Conservation (phyloP, 2,888 invertebrate species). For the Cremastinae sp. region DNA sequence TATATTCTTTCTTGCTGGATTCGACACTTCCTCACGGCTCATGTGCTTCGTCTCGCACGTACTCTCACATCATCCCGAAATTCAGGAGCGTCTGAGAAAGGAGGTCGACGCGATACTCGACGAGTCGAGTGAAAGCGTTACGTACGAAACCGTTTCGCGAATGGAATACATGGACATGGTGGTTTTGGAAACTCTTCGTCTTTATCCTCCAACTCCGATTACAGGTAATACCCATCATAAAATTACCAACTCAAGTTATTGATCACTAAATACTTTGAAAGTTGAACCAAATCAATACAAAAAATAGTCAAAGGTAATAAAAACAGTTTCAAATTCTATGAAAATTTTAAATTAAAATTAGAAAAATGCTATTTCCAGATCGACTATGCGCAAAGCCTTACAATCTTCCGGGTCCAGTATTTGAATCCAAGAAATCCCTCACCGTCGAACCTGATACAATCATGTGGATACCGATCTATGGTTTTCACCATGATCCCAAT, state of each 20-base stretch:
- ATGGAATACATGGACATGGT: slow-evolving; percentile 69
- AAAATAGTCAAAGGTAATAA: too few relatives aligned
- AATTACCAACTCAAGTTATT: too few relatives aligned
- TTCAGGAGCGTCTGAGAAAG: slow-evolving; percentile 78
- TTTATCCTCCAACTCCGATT: slow-evolving; percentile 80
- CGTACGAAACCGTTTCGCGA: slow-evolving; percentile 59
- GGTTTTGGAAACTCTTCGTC: slow-evolving; percentile 80
- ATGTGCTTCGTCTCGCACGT: slow-evolving; percentile 64
- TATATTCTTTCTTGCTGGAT: slow-evolving; percentile 68
- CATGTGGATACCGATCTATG: slow-evolving; percentile 62
- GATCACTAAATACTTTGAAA: too few relatives aligned
- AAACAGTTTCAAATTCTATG: too few relatives aligned
- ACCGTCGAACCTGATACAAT: slow-evolving; percentile 53
- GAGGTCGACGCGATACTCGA: slow-evolving; percentile 67
- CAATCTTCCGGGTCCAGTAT: slow-evolving; percentile 74
- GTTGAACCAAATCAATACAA: too few relatives aligned
- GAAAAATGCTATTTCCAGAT: slow-evolving; percentile 75
- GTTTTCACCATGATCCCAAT: slow-evolving; percentile 67
- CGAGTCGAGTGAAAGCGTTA: slow-evolving; percentile 46
- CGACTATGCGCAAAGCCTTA: slow-evolving; percentile 81
- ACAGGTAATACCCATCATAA: too few relatives aligned
- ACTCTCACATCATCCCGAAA: slow-evolving; percentile 73
- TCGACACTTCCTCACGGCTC: slow-evolving; percentile 66
- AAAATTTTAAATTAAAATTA: too few relatives aligned
- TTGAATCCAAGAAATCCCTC: slow-evolving; percentile 32